Evolutionary conservation across 2,113 vertebrate genomes (phyloP), one percentile per base, ranked within the genome.

Genomic region (Eleginops maclovinus): DNA sequence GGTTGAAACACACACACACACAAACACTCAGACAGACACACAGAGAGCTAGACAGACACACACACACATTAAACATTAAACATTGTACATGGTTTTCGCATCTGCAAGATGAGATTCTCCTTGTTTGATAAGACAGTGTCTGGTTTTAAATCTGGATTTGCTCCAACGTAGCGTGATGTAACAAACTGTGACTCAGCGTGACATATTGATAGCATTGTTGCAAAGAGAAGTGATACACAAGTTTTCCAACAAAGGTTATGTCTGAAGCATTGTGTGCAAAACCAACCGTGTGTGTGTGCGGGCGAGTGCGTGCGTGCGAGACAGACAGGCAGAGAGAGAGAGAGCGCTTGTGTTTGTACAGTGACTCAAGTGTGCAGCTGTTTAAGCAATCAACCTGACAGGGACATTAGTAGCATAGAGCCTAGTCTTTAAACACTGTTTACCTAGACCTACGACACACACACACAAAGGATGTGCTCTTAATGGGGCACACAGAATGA

Each of bases 361-460:
- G 19, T 15, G 59, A 55, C 28, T 60, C 21, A 70, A 69, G 58
- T 70, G 28, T 66, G 86, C 78, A 88, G 81, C 86, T 90, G 83
- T 82, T 72, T 72, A 84, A 86, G 60, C 86, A 84, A 70, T 55
- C 17, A 13, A 46, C 68, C 78, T 79, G 78, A 65, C 21, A 78
- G 47, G 31, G 55, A 16, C 51, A 62, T 80, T 77, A 71, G 61
- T 21, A 51, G 68, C 49, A 73, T 58, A 58, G 19, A 74, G 51
- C 11, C 10, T 12, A 8, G 55, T 72, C 44, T 62, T 53, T 47
- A 46, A 69, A 36, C 10, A 28, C 21, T 44, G n/a, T 66, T 46
- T 66, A 71, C 53, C 9, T 54, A 61, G 3, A 4, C 36, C 31
- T 17, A 16, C 12, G 21, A 15, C 21, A 26, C 13, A 50, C 46